Evolutionary conservation across 2,113 vertebrate genomes (phyloP).

Genomic region (Penelope pileata): DNA sequence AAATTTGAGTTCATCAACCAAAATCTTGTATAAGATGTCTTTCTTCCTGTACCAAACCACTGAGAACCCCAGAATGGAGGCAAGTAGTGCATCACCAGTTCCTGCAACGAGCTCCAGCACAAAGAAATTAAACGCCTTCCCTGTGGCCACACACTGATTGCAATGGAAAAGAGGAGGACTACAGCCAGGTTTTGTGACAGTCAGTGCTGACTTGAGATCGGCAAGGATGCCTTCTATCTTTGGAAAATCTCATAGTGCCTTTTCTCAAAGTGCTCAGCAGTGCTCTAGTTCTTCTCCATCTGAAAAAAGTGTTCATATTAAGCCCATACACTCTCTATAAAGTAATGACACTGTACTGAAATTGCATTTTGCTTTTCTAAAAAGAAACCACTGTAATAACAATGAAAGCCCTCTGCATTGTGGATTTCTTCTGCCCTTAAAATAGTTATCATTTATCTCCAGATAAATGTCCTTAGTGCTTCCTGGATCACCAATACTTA

Average conservation of each 20-base stretch:
- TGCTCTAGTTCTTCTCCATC: neutral
- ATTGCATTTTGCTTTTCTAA: neutral
- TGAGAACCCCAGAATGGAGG: neutral
- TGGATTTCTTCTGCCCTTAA: neutral
- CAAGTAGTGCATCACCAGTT: neutral
- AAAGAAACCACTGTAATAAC: neutral
- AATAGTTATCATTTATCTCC: neutral
- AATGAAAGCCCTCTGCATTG: neutral
- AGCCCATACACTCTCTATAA: neutral
- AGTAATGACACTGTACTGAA: neutral
- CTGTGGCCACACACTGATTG: neutral
- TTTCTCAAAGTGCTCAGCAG: accelerated
- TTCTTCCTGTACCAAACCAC: neutral
- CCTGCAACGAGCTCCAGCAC: neutral
- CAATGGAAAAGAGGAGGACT: neutral
- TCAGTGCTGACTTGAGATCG: neutral
- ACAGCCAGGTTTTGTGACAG: neutral
- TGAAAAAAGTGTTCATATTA: neutral
- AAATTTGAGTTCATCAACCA: neutral
- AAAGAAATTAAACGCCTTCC: neutral
- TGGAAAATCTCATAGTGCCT: accelerated
- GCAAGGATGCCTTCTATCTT: neutral
- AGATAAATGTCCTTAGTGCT: neutral
- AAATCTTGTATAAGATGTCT: neutral
- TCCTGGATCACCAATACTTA: neutral